Evolutionary conservation across 1,140 invertebrate genomes (phyloP), one percentile per base, ranked within the genome.

Genomic region (Trichoplusia ni): DNA sequence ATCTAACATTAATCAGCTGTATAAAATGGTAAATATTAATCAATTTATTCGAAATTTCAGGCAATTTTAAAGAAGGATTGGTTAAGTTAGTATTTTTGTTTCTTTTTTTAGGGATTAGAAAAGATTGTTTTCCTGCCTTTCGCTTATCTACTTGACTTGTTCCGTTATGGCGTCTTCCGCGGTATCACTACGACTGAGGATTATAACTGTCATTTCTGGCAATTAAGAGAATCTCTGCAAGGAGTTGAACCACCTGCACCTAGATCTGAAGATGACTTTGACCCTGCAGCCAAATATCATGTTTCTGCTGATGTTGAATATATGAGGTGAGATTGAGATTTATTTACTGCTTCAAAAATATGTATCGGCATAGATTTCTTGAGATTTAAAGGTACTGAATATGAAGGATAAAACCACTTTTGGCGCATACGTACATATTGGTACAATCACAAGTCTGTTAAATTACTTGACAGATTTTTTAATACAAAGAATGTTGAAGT

Each of bases 51-150:
- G n/a, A n/a, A n/a, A n/a, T n/a, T n/a, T n/a, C n/a, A n/a, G n/a
- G n/a, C n/a, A n/a, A n/a, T n/a, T n/a, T n/a, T n/a, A n/a, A n/a
- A n/a, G n/a, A n/a, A n/a, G n/a, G n/a, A n/a, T n/a, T n/a, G n/a
- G n/a, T n/a, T n/a, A n/a, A n/a, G n/a, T n/a, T n/a, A n/a, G n/a
- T n/a, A n/a, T n/a, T n/a, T n/a, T 19, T 51, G 11, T 65, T 9
- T 59, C 31, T 66, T 11, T 14, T 82, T 80, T 67, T 76, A 92
- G 74, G 96, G 96, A 2, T 86, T 99, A 11, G 93, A 97, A 9
- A 98, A 98, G 87, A 94, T 99, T n/a, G 95, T 94, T 0, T 96
- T 98, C 77, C 83, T 99, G 2, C 97, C 98, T 0, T 98, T 96
- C 82, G 96, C 94, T 0, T 97, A 96, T 67, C 85, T 97, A 2